These are phyloP conservation scores for Excalfactoria chinensis DNA, from an alignment of 2,113 vertebrate species.

Conservation along the genomic window DNA sequence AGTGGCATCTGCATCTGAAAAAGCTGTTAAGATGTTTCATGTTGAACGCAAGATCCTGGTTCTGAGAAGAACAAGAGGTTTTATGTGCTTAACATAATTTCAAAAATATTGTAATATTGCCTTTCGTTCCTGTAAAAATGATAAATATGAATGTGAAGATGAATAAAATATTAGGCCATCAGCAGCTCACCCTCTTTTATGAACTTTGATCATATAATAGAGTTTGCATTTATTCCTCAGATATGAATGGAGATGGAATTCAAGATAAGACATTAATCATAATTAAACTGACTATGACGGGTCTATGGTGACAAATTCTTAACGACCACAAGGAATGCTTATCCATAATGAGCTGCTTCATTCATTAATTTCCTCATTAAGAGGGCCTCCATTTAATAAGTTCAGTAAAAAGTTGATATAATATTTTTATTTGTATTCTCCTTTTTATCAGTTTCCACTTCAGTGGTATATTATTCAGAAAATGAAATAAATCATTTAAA, in stretches of 20 bases:
- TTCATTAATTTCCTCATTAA: constrained; percentile 90
- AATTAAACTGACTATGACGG: constrained; percentile 92
- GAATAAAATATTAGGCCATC: constrained; percentile 94
- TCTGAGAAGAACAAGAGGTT: constrained; percentile 23
- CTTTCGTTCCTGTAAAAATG: constrained; percentile 75
- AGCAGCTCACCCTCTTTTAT: constrained; percentile 78
- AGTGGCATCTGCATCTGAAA: constrained; percentile 4
- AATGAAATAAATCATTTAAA: constrained; percentile 88
- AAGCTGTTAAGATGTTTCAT: constrained; percentile 58
- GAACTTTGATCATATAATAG: constrained; percentile 83
- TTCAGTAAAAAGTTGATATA: constrained; percentile 86
- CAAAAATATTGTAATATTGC: constrained; percentile 61
- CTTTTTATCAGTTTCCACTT: constrained; percentile 82
- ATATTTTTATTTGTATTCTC: constrained; percentile 85
- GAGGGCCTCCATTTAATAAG: constrained; percentile 80
- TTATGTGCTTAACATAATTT: constrained; percentile 14
- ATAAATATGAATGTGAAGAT: constrained; percentile 86
- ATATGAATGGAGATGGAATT: constrained; percentile 88
- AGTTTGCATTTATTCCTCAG: constrained; percentile 82
- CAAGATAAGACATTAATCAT: constrained; percentile 96
- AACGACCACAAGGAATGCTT: constrained; percentile 92
- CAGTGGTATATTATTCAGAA: constrained; percentile 80
- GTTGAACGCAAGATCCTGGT: constrained; percentile 26
- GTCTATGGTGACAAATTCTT: constrained; percentile 91
- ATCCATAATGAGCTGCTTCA: constrained; percentile 95